These are phyloP conservation scores for Neoascia interrupta DNA, from an alignment of 2,888 invertebrate genomes.

Conservation along the genomic window DNA sequence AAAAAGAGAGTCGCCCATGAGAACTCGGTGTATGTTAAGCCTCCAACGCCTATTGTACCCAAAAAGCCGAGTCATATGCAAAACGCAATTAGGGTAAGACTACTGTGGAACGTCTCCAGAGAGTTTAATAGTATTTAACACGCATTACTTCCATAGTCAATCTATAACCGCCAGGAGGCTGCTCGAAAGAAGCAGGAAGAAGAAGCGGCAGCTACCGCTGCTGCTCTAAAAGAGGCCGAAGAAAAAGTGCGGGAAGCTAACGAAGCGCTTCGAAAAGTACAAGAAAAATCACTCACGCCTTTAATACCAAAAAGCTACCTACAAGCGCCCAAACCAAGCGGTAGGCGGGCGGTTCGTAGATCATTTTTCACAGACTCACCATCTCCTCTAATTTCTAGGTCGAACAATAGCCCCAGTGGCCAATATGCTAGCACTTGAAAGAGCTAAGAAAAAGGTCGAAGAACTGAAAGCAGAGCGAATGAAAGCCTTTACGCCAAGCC, in stretches of 20 bases:
- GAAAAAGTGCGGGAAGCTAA: slow-evolving; percentile 76
- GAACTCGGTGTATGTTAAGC: slow-evolving; percentile 80
- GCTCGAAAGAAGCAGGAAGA: slow-evolving; percentile 74
- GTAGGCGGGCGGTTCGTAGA: slow-evolving; percentile 31
- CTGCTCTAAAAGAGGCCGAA: slow-evolving; percentile 76
- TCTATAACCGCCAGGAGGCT: slow-evolving; percentile 76
- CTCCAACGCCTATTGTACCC: slow-evolving; percentile 78
- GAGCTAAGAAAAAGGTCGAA: slow-evolving; percentile 85
- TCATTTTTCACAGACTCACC: no score
- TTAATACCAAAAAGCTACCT: slow-evolving; percentile 75
- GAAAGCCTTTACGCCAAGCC: slow-evolving; percentile 83
- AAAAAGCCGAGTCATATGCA: slow-evolving; percentile 81
- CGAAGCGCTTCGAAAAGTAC: slow-evolving; percentile 75
- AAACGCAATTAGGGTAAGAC: slow-evolving; percentile 82
- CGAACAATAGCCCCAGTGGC: slow-evolving; percentile 88
- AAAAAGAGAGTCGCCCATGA: slow-evolving; percentile 89
- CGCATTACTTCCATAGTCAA: slow-evolving; percentile 72
- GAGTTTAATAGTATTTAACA: no score
- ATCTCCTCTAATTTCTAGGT: slow-evolving; percentile 75
- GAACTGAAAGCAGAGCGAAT: slow-evolving; percentile 80
- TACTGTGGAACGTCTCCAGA: no score
- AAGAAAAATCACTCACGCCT: slow-evolving; percentile 76
- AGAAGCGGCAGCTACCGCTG: slow-evolving; percentile 72
- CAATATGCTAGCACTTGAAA: slow-evolving; percentile 86
- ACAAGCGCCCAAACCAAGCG: slow-evolving; percentile 71